These are phyloP conservation scores for Carabus problematicus DNA, from an alignment of 2,888 invertebrate genomes.

Conservation along the genomic window DNA sequence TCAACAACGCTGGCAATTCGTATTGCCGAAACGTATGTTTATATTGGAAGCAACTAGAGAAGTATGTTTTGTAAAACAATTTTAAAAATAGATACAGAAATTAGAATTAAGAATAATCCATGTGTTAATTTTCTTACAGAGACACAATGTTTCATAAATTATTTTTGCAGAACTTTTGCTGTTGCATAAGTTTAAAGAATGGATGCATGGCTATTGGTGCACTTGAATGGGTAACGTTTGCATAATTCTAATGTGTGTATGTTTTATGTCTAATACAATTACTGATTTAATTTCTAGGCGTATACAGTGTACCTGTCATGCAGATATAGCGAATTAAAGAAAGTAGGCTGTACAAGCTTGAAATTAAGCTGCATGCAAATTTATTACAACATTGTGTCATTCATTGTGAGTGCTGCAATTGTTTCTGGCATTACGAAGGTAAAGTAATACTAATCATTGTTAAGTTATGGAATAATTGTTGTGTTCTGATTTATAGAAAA, in stretches of 20 bases:
- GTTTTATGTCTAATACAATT: background rate
- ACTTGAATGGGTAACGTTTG: constrained; percentile 31
- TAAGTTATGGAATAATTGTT: constrained; percentile 8
- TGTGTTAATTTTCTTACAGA: constrained; percentile 10
- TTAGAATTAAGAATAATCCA: background rate
- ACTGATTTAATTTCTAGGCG: constrained; percentile 18
- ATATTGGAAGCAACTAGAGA: constrained; percentile 15
- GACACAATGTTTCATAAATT: constrained; percentile 25
- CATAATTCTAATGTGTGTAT: background rate
- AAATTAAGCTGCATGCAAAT: constrained; percentile 37
- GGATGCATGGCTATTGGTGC: constrained; percentile 32
- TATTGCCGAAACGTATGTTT: constrained; percentile 23
- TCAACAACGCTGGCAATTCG: constrained; percentile 30
- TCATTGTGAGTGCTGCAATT: constrained; percentile 30
- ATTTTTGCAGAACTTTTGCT: constrained; percentile 27
- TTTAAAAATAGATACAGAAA: background rate
- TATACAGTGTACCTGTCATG: constrained; percentile 33
- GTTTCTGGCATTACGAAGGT: constrained; percentile 36
- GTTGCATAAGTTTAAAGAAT: constrained; percentile 30
- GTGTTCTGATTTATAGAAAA: constrained; percentile 25
- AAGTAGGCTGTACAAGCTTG: constrained; percentile 21
- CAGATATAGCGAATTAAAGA: constrained; percentile 26
- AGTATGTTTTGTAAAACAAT: background rate
- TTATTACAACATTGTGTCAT: constrained; percentile 34
- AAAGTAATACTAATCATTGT: background rate